A percentile compares a stretch with the other conserved stretches of the same genome.
Evolutionary conservation across 2,113 vertebrate genomes (phyloP).

Genomic region (Aythya baeri): DNA sequence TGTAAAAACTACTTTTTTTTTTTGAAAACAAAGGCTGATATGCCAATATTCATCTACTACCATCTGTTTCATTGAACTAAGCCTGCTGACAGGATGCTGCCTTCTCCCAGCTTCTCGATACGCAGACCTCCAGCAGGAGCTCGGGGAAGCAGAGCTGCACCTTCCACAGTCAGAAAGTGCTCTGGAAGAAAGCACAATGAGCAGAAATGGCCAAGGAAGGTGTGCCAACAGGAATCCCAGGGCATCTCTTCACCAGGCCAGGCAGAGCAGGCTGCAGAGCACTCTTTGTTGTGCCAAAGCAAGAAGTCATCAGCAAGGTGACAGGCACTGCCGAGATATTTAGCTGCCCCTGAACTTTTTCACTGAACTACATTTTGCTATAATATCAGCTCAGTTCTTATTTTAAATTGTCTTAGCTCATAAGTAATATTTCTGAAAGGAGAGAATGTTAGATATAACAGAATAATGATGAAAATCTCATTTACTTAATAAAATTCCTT

Average conservation of each 20-base stretch:
- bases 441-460: slow-evolving; percentile 68
- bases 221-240: background rate
- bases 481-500: slow-evolving; percentile 80
- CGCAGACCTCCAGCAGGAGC: accelerated
- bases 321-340: background rate
- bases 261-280: background rate
- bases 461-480: slow-evolving; percentile 71
- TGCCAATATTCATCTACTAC: background rate
- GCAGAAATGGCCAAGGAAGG: background rate
- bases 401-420: slow-evolving; percentile 21
- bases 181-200: background rate
- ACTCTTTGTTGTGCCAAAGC: accelerated
- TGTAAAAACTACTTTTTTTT: background rate
- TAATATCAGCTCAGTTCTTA: background rate
- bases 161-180: accelerated
- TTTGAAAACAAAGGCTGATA: background rate
- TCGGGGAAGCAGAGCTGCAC: background rate
- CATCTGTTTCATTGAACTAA: background rate
- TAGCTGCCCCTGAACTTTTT: background rate
- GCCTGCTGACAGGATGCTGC: accelerated
- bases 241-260: background rate
- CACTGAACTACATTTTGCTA: background rate
- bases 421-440: slow-evolving; percentile 68
- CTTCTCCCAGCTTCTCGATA: background rate
- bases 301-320: background rate